Conservation (phyloP, 2,888 invertebrate species). For the Mechanitis messenoides region DNA sequence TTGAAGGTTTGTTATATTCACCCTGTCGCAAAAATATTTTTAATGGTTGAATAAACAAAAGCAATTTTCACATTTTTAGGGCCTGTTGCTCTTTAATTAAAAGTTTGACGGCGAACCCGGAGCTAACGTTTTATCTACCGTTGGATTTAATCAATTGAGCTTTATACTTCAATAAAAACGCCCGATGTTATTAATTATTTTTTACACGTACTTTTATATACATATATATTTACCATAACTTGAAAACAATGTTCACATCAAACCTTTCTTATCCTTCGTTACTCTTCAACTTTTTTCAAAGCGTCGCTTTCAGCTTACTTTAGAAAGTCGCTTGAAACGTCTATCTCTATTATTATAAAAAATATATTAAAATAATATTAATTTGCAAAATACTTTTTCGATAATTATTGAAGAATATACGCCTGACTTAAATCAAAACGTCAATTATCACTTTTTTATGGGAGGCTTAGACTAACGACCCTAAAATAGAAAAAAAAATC, state of each 20-base stretch:
- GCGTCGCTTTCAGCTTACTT: too few species aligned
- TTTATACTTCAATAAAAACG: conserved; percentile 24
- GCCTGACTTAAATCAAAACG: too few species aligned
- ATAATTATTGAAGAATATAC: too few species aligned
- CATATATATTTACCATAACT: too few species aligned
- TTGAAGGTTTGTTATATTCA: conserved; percentile 18
- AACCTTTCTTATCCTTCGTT: too few species aligned
- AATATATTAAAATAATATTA: too few species aligned
- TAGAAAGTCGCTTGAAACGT: too few species aligned
- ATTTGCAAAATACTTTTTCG: too few species aligned
- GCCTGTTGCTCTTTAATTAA: conserved; percentile 27
- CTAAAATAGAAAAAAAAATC: neutral
- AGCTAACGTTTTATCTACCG: conserved; percentile 23
- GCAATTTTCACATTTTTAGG: conserved; percentile 27
- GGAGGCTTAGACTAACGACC: neutral
- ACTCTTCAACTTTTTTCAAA: too few species aligned
- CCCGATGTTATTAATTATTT: conserved; percentile 9
- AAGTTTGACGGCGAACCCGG: conserved; percentile 26
- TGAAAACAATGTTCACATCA: too few species aligned
- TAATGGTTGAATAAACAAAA: conserved; percentile 28
- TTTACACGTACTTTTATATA: neutral
- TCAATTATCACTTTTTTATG: too few species aligned
- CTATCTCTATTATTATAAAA: too few species aligned
- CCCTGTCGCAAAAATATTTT: conserved; percentile 23
- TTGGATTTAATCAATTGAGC: conserved; percentile 26